Evolutionary conservation across 2,797 vertebrate species (phyloP).

Genomic region (Chaenodraco wilsoni): DNA sequence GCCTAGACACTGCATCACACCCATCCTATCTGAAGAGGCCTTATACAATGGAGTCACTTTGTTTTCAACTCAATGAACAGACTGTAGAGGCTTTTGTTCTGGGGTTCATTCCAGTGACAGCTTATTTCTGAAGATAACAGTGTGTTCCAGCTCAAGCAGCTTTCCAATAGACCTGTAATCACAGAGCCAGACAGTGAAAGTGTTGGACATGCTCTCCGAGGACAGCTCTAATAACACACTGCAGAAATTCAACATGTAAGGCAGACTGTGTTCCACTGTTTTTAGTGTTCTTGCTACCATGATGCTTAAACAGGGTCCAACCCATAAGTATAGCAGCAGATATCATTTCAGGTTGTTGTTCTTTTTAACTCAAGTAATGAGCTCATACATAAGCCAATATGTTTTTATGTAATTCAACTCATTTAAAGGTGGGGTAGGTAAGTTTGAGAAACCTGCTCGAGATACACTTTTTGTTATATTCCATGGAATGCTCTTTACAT

Average conservation of each 20-base stretch:
- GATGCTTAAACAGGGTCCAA: slow-evolving; percentile 1
- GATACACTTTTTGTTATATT: no score
- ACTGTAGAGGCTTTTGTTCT: slow-evolving; percentile 71
- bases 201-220: slow-evolving; percentile 46
- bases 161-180: slow-evolving; percentile 73
- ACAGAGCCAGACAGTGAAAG: slow-evolving; percentile 50
- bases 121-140: slow-evolving; percentile 66
- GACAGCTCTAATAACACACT: slow-evolving; percentile 51
- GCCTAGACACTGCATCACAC: slow-evolving; percentile 57
- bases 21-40: slow-evolving; percentile 37
- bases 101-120: slow-evolving; percentile 60
- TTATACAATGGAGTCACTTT: slow-evolving; percentile 56
- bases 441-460: no score
- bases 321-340: background rate
- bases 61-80: slow-evolving; percentile 64
- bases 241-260: slow-evolving; percentile 39
- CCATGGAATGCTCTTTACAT: no score
- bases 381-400: background rate
- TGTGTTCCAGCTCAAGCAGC: slow-evolving; percentile 61
- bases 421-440: no score
- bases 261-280: slow-evolving; percentile 18
- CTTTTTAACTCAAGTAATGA: background rate
- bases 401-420: background rate
- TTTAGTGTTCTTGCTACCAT: slow-evolving; percentile 17
- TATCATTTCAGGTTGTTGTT: slow-evolving; percentile 23